These are phyloP conservation scores for Mycteria americana DNA, from an alignment of 2,797 vertebrate genomes.

Conservation along the genomic window DNA sequence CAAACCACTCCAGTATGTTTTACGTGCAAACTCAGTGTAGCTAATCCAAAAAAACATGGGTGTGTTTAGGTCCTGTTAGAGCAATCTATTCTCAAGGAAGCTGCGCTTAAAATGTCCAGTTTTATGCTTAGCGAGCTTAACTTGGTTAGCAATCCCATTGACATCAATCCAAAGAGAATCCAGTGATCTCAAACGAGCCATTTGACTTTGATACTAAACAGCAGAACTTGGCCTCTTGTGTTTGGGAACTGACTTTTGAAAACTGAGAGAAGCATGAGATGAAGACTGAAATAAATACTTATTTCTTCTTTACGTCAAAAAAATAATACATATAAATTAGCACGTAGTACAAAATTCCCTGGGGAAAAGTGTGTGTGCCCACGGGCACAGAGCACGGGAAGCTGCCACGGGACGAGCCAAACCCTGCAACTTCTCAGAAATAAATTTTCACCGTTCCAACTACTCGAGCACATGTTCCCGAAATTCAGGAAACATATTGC, in stretches of 20 bases:
- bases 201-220: neutral
- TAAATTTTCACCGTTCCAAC: neutral
- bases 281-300: neutral
- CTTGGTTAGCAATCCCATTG: neutral
- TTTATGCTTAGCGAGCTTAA: neutral
- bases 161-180: neutral
- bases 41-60: neutral
- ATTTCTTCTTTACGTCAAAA: neutral
- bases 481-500: conserved; percentile 38
- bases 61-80: neutral
- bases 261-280: neutral
- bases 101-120: neutral
- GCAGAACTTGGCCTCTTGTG: neutral
- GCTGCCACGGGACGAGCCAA: neutral
- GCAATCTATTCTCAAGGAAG: neutral
- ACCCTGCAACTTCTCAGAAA: conserved; percentile 25
- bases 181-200: neutral
- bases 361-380: neutral
- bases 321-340: neutral
- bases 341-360: neutral
- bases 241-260: neutral
- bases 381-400: neutral
- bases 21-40: neutral
- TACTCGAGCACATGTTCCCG: fast-evolving
- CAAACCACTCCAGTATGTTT: neutral